Conservation (phyloP, 2,113 vertebrate genomes). For the Ptyas mucosa region DNA sequence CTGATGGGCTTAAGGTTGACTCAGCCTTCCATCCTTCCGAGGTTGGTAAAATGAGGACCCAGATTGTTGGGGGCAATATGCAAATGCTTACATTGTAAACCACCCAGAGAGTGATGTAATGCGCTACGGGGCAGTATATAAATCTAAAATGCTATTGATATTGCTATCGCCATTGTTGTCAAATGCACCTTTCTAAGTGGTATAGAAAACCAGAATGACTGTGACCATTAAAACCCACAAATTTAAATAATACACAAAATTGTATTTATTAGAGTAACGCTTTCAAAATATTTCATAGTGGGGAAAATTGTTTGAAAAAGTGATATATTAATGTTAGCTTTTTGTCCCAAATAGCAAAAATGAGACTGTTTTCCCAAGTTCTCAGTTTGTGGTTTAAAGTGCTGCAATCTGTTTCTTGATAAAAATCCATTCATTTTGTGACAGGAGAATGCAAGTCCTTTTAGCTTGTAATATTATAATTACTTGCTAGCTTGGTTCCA, state of each 20-base stretch:
- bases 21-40: neutral
- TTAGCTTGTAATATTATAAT: neutral
- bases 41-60: neutral
- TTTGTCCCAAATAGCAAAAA: neutral
- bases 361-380: neutral
- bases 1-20: neutral
- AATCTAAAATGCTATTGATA: too few relatives aligned
- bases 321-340: neutral
- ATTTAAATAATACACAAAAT: neutral
- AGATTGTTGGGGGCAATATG: neutral
- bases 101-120: too few relatives aligned
- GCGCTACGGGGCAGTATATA: too few relatives aligned
- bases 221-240: neutral
- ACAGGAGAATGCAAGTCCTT: neutral
- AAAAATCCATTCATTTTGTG: neutral
- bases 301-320: neutral
- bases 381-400: neutral
- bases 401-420: neutral
- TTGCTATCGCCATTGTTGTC: neutral
- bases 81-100: neutral
- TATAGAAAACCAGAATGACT: neutral
- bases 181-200: neutral
- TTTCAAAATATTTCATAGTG: neutral
- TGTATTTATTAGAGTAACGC: neutral
- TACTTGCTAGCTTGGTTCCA: neutral